These are phyloP conservation scores for Ariolimax columbianus DNA, from an alignment of 2,888 invertebrate genomes.

Conservation along the genomic window DNA sequence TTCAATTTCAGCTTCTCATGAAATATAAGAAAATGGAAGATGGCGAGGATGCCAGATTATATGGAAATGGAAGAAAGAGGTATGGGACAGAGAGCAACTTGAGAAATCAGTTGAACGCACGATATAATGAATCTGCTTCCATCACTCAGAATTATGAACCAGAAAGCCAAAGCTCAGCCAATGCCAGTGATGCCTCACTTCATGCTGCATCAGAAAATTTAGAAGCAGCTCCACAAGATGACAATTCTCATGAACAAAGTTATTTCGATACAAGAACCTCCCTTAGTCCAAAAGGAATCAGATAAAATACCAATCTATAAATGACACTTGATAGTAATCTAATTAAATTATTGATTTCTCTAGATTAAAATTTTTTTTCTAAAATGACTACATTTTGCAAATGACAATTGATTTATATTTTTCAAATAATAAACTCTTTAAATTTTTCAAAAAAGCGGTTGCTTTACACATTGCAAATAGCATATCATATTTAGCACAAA, in stretches of 20 bases:
- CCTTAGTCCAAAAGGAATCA: neutral
- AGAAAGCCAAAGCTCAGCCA: neutral
- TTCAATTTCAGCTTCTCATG: neutral
- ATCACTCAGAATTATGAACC: neutral
- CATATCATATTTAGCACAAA: too few species aligned
- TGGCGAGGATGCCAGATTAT: neutral
- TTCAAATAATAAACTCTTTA: too few species aligned
- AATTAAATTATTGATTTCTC: too few species aligned
- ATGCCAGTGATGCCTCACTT: neutral
- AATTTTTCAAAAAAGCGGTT: too few species aligned
- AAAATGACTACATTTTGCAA: too few species aligned
- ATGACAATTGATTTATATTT: too few species aligned
- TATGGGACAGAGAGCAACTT: neutral
- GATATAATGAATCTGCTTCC: neutral
- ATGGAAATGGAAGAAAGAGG: neutral
- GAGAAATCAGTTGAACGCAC: neutral
- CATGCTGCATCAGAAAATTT: neutral
- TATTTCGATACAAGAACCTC: conserved; percentile 10
- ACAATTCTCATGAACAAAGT: conserved; percentile 7
- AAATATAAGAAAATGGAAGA: neutral
- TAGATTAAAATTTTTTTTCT: too few species aligned
- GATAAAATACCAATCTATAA: neutral
- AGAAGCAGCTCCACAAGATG: neutral
- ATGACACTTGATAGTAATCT: neutral
- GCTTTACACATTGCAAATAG: too few species aligned